A percentile compares a stretch with the other conserved stretches of the same genome.
phyloP scores from a whole-genome alignment of 2,888 invertebrate species.

The Chouioia cunea region DNA sequence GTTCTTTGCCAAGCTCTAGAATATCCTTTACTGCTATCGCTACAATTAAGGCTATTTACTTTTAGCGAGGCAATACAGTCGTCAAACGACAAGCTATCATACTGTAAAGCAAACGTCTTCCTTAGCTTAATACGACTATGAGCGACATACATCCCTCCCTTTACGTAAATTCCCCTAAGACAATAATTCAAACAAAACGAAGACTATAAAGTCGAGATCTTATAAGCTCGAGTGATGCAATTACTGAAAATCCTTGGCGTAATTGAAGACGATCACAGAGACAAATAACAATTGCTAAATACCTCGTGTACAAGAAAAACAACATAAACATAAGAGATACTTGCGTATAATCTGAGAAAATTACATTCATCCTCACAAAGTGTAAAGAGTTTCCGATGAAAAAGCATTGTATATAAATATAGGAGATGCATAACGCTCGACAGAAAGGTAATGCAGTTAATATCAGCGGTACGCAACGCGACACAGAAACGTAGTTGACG shows the following conservation, averaged over 20 bases:
- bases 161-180: not conserved
- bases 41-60: no score
- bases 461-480: slow-evolving; percentile 38
- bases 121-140: not conserved
- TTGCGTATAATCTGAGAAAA: no score
- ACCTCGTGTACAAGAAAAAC: not conserved
- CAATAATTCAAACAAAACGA: slow-evolving; percentile 34
- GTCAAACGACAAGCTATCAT: no score
- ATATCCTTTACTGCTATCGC: no score
- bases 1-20: no score
- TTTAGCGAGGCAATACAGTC: no score
- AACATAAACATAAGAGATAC: no score
- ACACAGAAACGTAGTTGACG: slow-evolving; percentile 38
- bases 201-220: slow-evolving; percentile 15
- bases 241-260: slow-evolving; percentile 39
- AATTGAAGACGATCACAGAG: slow-evolving; percentile 36
- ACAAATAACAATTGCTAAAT: slow-evolving; percentile 15
- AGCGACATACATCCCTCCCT: slow-evolving; percentile 29
- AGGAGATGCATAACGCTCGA: not conserved
- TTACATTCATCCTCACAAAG: no score
- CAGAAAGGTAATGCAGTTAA: slow-evolving; percentile 36
- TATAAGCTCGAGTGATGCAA: slow-evolving; percentile 3
- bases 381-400: no score
- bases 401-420: no score
- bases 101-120: no score